Conservation (phyloP, 2,888 invertebrate species). For the Macrosoma leucophasiata region DNA sequence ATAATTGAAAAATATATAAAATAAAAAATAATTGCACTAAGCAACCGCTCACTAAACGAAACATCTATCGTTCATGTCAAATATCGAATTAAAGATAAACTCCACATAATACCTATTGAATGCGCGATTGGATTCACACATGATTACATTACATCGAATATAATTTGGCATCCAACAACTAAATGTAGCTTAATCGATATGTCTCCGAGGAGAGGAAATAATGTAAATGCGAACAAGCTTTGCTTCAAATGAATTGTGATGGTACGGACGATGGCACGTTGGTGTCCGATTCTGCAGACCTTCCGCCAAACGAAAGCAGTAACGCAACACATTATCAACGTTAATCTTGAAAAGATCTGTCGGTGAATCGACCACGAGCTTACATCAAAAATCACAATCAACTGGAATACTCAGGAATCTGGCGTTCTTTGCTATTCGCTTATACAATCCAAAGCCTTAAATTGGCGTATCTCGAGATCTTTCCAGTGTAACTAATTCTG, state of each 20-base stretch:
- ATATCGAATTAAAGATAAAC: constrained; percentile 16
- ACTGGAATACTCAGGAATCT: too few species aligned
- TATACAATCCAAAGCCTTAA: too few species aligned
- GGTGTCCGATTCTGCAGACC: too few species aligned
- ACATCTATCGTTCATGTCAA: constrained; percentile 48
- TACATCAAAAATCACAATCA: too few species aligned
- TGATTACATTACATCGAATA: constrained; percentile 24
- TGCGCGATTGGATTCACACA: constrained; percentile 16
- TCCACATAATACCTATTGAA: constrained; percentile 1
- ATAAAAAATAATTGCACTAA: constrained; percentile 46
- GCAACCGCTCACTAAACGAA: constrained; percentile 40
- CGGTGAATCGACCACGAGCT: too few species aligned
- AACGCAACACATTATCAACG: too few species aligned
- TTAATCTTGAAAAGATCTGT: too few species aligned
- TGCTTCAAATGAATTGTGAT: too few species aligned
- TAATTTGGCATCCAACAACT: constrained; percentile 69
- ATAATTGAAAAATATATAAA: constrained; percentile 35
- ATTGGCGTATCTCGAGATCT: too few species aligned
- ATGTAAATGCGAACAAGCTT: constrained; percentile 61
- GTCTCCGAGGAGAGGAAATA: constrained; percentile 46
- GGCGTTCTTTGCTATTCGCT: too few species aligned
- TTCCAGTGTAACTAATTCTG: constrained; percentile 33
- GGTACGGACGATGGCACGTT: too few species aligned
- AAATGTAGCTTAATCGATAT: constrained; percentile 55
- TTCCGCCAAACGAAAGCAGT: too few species aligned